Evolutionary conservation across 2,797 vertebrate genomes (phyloP), one percentile per base, ranked within the genome.

Genomic region (Moxostoma hubbsi): DNA sequence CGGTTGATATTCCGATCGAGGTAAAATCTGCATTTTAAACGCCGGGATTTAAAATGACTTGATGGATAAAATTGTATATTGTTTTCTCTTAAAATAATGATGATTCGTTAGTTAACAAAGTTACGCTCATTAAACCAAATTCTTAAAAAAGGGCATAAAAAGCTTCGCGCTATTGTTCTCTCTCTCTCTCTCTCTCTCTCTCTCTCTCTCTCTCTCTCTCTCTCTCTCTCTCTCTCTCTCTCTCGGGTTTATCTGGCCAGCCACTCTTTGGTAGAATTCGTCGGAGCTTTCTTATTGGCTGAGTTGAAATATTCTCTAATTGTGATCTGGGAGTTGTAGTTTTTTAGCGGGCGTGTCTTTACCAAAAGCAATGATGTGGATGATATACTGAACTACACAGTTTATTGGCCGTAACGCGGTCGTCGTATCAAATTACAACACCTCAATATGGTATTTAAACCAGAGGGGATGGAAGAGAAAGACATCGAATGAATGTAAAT

Each of bases 261-360:
- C 86, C 87, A 83, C 87, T 72, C 80, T 84, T 78, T 81, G 80
- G 79, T 73, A 51, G 63, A 64, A 82, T 80, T 81, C 80, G 67
- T 83, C 68, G 71, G 16, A 47, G 73, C 66, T 63, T 65, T 83
- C 85, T 83, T 74, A 86, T 87, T 87, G 85, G 87, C 78, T 65
- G 78, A 63, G 62, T 80, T 80, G 75, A 83, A 79, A 83, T 85
- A 78, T 78, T 46, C 63, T 54, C 54, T 58, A 64, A 57, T 69
- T 71, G 83, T 57, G 75, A 65, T 63, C 57, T 79, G 89, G 88
- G 86, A 89, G 76, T 88, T 90, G 90, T 86, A 88, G 89, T 93
- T 71, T 86, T 87, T 86, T 63, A 50, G 66, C 84, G 85, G 84
- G 77, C 82, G 84, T 86, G 87, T 86, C 85, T 87, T 79, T 64